Base-by-base conservation (phyloP, 2,888 invertebrate species). In the Temnothorax unifasciatus region DNA sequence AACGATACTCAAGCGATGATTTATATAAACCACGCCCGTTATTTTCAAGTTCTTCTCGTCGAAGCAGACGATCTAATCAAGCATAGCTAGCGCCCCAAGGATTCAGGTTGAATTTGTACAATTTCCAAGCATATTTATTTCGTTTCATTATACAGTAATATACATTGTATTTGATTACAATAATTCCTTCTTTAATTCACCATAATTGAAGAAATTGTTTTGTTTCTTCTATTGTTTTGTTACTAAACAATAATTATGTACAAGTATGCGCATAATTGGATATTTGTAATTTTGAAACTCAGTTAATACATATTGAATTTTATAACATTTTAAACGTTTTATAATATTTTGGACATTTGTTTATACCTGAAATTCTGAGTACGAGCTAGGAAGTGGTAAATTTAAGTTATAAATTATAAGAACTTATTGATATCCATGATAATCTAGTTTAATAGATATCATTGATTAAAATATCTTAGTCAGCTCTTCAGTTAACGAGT, bases 1-100 rank as follows among this genome's bases (percentile, higher is more conserved):
- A 97, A 93, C 95, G 97, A 85, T 97, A 97, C 92, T 96, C 96
- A 82, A 96, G 96, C 90, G 97, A 97, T 90, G 97, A 97, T 95
- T 95, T 97, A 83, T 97, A 97, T 93, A 97, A 97, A 93, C 97
- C 97, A 76, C 95, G 97, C 88, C 96, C 96, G 61, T 92, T 96
- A 59, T 95, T 96, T 90, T 93, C 94, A 66, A 94, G 94, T 85
- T 94, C 94, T 83, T 96, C 95, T 84, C 95, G 96, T 86, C 95
- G 95, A 83, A 95, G 96, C 85, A 95, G 96, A 87, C 95, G 96
- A 86, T 92, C 93, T 82, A 92, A 93, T 90, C 94, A 93, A 83
- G 92, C 93, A 93, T 95, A 95, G 95, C 94, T 91, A 91, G 85
- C 82, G 86, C 87, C 81, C 81, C 75, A 83, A 82, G 84, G 83